Percentiles rank a stretch among this genome's conserved stretches.
Evolutionary conservation across 2,113 vertebrate species (phyloP).

Genomic region (Glaucomys volans): DNA sequence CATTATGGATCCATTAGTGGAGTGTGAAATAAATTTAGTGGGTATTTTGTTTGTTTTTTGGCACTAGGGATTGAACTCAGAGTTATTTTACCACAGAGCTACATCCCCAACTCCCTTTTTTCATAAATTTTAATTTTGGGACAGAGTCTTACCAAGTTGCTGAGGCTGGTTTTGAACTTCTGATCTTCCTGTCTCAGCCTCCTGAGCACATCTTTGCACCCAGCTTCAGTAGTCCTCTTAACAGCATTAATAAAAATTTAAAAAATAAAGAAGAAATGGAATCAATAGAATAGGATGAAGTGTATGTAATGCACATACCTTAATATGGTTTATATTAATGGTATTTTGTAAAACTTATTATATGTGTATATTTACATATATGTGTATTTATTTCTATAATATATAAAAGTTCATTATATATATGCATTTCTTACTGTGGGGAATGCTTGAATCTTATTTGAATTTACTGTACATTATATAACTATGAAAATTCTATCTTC

Average conservation of each 20-base stretch:
- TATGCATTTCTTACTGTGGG: not conserved
- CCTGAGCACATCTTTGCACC: too few species aligned
- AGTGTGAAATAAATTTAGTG: constrained; percentile 28
- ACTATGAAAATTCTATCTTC: not conserved
- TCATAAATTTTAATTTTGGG: too few species aligned
- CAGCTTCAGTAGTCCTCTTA: not conserved
- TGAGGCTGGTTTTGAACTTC: too few species aligned
- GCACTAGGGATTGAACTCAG: too few species aligned
- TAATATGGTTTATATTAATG: not conserved
- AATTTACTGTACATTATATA: not conserved
- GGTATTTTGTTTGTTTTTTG: too few species aligned
- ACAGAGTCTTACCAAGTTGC: too few species aligned
- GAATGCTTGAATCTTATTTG: not conserved
- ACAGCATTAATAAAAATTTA: not conserved
- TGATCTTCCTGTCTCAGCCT: too few species aligned
- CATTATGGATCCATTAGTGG: not conserved
- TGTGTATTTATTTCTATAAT: not conserved
- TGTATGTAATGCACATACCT: not conserved
- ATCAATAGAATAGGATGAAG: not conserved
- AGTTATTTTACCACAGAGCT: too few species aligned
- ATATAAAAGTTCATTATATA: not conserved
- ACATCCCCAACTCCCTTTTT: too few species aligned
- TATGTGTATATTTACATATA: not conserved
- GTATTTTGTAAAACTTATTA: not conserved
- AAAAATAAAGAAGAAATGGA: not conserved